Conservation (phyloP, 2,888 invertebrate genomes). For the Augochlorella aurata region DNA sequence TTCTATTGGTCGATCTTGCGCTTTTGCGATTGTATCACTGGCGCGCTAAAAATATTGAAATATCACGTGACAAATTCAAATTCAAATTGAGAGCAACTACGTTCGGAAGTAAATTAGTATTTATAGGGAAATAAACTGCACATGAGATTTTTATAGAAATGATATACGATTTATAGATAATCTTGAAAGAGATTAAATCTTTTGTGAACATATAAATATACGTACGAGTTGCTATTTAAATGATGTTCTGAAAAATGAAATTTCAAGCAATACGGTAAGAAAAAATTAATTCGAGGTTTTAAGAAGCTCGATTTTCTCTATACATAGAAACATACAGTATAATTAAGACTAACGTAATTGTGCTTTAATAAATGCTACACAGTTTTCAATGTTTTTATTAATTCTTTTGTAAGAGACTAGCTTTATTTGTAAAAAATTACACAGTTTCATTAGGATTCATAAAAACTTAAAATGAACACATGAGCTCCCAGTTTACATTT, state of each 20-base stretch:
- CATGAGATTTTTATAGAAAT: not conserved
- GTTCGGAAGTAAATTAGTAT: not conserved
- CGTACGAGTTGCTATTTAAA: not conserved
- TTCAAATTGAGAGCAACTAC: constrained; percentile 28
- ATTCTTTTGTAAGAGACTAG: constrained; percentile 46
- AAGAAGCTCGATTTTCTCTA: constrained; percentile 22
- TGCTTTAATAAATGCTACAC: constrained; percentile 19
- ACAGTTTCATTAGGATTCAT: constrained; percentile 24
- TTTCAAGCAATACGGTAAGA: not conserved
- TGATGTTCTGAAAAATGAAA: not conserved
- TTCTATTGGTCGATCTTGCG: constrained; percentile 39
- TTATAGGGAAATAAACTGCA: constrained; percentile 25
- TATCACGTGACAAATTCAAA: constrained; percentile 36
- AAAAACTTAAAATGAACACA: constrained; percentile 33
- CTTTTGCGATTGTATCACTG: constrained; percentile 13
- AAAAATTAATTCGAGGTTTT: not conserved
- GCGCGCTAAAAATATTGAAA: constrained; percentile 44
- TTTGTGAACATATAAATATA: not conserved
- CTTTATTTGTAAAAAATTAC: constrained; percentile 37
- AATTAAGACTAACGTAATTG: constrained; percentile 18
- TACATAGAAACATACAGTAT: not conserved
- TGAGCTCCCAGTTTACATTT: constrained; percentile 26
- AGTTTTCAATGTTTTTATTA: constrained; percentile 28
- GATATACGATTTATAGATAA: not conserved
- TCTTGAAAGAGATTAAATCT: not conserved